Evolutionary conservation across 1,140 invertebrate species (phyloP).

Genomic region (Triops longicaudatus): DNA sequence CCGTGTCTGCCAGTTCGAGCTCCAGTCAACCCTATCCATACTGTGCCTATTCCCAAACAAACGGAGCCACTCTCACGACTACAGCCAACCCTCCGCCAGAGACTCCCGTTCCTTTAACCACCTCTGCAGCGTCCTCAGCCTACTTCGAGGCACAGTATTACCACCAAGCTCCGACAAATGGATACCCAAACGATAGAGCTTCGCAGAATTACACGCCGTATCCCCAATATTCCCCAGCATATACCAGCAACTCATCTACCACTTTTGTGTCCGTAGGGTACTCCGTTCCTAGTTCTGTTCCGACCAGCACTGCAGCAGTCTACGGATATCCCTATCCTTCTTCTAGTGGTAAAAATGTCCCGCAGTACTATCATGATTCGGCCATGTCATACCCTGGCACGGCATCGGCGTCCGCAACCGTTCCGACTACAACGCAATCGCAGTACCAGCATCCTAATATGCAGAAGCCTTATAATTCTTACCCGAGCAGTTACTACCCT

Average conservation of each 20-base stretch:
- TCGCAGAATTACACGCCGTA: not conserved
- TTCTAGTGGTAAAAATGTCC: not conserved
- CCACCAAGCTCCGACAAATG: not conserved
- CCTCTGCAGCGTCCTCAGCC: not conserved
- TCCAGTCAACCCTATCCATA: not conserved
- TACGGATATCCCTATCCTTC: not conserved
- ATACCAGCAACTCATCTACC: not conserved
- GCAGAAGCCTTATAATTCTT: not conserved
- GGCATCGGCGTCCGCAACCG: conserved; percentile 33
- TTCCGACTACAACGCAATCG: conserved; percentile 9
- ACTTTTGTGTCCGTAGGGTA: not conserved
- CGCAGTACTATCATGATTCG: not conserved
- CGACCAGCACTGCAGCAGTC: not conserved
- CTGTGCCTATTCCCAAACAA: not conserved
- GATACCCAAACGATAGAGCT: not conserved
- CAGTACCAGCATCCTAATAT: not conserved
- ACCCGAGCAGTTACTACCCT: conserved; percentile 36
- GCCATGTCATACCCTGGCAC: conserved; percentile 15
- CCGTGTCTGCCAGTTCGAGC: not conserved
- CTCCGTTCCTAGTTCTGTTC: not conserved
- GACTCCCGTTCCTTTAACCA: not conserved
- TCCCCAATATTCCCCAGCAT: not conserved
- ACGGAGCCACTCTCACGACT: not conserved
- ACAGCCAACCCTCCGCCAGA: not conserved
- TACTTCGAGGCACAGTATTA: not conserved